Percentiles rank a stretch among this genome's conserved stretches.
These are phyloP conservation scores for Griposia aprilina DNA, from an alignment of 2,888 invertebrate species.

Conservation along the genomic window DNA sequence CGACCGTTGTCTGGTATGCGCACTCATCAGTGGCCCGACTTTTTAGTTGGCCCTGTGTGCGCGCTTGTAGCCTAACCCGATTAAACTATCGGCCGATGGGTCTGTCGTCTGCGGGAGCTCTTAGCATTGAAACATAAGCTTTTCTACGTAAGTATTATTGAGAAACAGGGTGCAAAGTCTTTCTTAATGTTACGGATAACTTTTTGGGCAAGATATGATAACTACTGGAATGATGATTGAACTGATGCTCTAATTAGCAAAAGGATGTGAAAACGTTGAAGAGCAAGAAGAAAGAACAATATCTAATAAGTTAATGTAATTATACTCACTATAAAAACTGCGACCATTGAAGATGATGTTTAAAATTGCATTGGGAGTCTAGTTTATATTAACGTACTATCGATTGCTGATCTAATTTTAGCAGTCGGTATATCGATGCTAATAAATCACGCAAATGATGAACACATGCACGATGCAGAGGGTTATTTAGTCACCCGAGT, in stretches of 20 bases:
- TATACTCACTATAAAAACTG: not conserved
- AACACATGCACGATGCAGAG: constrained; percentile 27
- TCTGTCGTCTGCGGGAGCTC: not conserved
- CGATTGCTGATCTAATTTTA: constrained; percentile 33
- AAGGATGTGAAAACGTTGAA: not conserved
- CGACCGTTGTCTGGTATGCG: not conserved
- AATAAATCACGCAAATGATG: constrained; percentile 27
- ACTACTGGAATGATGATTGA: not conserved
- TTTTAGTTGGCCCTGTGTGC: not conserved
- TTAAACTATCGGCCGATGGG: not conserved
- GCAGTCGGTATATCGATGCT: constrained; percentile 11
- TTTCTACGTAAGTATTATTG: not conserved
- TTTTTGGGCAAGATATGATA: not conserved
- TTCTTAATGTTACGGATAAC: not conserved
- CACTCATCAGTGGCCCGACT: not conserved
- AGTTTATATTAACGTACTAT: constrained; percentile 20
- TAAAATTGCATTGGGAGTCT: not conserved
- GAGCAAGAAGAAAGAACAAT: not conserved
- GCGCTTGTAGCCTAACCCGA: not conserved
- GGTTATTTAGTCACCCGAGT: constrained; percentile 23
- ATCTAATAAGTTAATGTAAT: not conserved
- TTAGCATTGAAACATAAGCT: not conserved
- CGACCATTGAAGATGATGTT: not conserved
- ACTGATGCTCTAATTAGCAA: not conserved
- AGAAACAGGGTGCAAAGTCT: not conserved